Conservation (phyloP, 2,113 vertebrate species). For the Synodontis membranacea region DNA sequence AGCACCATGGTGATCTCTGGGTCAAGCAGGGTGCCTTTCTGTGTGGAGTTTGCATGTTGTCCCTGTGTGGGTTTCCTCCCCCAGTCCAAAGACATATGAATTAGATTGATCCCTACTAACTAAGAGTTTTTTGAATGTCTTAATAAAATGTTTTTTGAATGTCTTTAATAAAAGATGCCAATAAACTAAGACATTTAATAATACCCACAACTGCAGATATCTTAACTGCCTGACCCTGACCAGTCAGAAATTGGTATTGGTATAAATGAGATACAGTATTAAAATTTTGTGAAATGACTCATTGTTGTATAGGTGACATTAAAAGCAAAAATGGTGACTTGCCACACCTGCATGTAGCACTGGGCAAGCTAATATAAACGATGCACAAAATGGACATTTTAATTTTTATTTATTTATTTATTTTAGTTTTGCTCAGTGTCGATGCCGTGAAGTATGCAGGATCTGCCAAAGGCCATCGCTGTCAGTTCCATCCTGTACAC, state of each 20-base stretch:
- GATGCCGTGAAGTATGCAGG: background rate
- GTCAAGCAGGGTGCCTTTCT: too few relatives aligned
- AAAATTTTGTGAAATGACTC: background rate
- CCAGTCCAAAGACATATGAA: too few relatives aligned
- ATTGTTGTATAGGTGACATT: background rate
- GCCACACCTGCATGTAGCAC: background rate
- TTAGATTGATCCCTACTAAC: background rate
- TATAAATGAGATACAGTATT: background rate
- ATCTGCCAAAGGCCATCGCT: constrained; percentile 30
- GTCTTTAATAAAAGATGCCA: background rate
- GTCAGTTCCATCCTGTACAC: constrained; percentile 32
- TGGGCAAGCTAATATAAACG: background rate
- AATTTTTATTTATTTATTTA: background rate
- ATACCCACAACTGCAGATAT: background rate
- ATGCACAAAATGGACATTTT: background rate
- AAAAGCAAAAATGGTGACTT: background rate
- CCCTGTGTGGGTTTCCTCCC: too few relatives aligned
- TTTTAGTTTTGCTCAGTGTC: background rate
- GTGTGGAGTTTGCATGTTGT: too few relatives aligned
- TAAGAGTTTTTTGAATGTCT: background rate
- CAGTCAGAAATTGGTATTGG: background rate
- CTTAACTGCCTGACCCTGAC: background rate
- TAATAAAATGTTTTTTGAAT: background rate
- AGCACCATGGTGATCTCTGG: too few relatives aligned
- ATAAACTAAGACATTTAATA: too few relatives aligned